Evolutionary conservation across 2,113 vertebrate genomes (phyloP).

Genomic region (Gorsachius goisagi): DNA sequence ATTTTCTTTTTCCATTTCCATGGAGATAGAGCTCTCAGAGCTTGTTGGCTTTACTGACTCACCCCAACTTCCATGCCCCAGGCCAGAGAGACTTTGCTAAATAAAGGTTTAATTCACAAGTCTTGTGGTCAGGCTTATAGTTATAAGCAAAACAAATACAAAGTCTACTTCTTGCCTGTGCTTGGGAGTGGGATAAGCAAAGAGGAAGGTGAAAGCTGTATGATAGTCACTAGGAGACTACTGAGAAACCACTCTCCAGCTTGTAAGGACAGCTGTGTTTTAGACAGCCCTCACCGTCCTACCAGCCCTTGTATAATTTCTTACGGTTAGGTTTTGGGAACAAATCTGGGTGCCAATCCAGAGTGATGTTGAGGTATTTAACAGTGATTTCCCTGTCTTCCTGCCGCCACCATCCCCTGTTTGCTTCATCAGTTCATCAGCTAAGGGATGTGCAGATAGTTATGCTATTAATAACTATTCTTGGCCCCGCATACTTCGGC

Average conservation of each 20-base stretch:
- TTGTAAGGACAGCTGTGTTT: not conserved
- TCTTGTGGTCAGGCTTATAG: not conserved
- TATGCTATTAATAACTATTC: not conserved
- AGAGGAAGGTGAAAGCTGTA: not conserved
- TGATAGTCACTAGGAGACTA: not conserved
- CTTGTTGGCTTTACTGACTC: not conserved
- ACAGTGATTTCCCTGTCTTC: not conserved
- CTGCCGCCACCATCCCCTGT: rapidly evolving
- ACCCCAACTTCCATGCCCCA: not conserved
- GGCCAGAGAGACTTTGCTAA: not conserved
- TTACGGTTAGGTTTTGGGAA: not conserved
- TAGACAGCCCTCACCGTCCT: not conserved
- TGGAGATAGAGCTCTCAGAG: not conserved
- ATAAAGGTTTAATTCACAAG: not conserved
- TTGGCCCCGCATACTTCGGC: not conserved
- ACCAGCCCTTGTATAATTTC: not conserved
- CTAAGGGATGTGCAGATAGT: not conserved
- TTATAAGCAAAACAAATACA: not conserved
- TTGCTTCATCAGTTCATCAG: not conserved
- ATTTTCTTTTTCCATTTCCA: not conserved
- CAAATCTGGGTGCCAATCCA: not conserved
- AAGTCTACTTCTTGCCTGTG: not conserved
- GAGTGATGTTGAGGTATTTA: not conserved
- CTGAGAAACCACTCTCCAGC: not conserved
- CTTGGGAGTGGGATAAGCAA: not conserved